Evolutionary conservation across 2,888 invertebrate species (phyloP).

Genomic region (Cantharis flavilabris): DNA sequence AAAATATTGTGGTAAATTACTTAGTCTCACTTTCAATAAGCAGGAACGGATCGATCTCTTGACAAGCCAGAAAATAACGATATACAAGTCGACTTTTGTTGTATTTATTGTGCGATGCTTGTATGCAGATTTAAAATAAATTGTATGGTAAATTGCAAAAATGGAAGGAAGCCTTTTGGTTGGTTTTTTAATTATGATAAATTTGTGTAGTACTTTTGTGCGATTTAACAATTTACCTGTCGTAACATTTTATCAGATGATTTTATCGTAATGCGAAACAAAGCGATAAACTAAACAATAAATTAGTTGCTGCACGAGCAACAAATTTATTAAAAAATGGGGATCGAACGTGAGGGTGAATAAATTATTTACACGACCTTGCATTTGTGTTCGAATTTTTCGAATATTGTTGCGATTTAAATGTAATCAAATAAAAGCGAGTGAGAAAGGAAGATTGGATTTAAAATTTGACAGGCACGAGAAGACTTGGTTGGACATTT

Average conservation of each 20-base stretch:
- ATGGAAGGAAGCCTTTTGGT: background rate
- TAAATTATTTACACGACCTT: constrained; percentile 3
- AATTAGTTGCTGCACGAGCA: constrained; percentile 2
- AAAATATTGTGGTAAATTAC: background rate
- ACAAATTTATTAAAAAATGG: constrained; percentile 4
- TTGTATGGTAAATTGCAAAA: background rate
- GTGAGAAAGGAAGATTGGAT: background rate
- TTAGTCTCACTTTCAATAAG: background rate
- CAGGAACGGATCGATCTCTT: background rate
- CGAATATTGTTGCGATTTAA: background rate
- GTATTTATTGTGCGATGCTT: background rate
- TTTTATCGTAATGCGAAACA: constrained; percentile 4
- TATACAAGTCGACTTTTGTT: background rate
- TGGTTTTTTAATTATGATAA: background rate
- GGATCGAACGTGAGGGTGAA: constrained; percentile 2
- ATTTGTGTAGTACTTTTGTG: background rate
- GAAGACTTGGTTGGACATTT: constrained; percentile 16
- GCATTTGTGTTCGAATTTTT: background rate
- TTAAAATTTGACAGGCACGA: background rate
- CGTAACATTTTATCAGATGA: constrained; percentile 2
- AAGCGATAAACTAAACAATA: constrained; percentile 4
- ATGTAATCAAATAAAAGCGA: background rate
- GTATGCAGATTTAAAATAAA: background rate
- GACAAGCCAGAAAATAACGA: background rate
- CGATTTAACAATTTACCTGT: constrained; percentile 2